Conservation (phyloP, 2,797 vertebrate genomes). For the Eupleurogrammus muticus region DNA sequence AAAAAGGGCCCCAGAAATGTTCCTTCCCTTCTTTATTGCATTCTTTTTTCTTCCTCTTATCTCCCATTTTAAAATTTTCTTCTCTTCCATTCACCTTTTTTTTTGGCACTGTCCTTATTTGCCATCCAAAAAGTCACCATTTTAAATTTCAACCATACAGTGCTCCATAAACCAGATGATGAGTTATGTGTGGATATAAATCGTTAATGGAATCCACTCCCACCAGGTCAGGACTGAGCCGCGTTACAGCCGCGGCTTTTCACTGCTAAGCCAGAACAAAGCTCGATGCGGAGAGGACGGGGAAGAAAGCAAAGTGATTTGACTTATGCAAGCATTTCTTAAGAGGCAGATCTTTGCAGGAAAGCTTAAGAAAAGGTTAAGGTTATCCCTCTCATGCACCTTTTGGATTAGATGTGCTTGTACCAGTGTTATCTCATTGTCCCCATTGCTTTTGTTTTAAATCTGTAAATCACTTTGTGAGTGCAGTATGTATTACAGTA, state of each 20-base stretch:
- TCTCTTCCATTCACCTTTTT: background rate
- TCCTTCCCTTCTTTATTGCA: slow-evolving; percentile 3
- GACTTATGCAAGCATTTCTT: slow-evolving; percentile 22
- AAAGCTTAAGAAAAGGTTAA: slow-evolving; percentile 37
- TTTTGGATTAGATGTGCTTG: slow-evolving; percentile 28
- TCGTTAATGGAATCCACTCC: slow-evolving; percentile 57
- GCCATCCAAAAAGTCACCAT: slow-evolving; percentile 13
- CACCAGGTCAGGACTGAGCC: slow-evolving; percentile 28
- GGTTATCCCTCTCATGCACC: background rate
- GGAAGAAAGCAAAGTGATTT: slow-evolving; percentile 48
- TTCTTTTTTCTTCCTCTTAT: slow-evolving; percentile 7
- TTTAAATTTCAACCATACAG: slow-evolving; percentile 26
- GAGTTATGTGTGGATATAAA: slow-evolving; percentile 50
- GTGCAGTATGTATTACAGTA: too few relatives aligned
- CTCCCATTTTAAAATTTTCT: background rate
- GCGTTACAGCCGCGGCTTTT: slow-evolving; percentile 24
- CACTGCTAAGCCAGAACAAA: slow-evolving; percentile 22
- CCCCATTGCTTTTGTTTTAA: slow-evolving; percentile 27
- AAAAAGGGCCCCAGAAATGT: slow-evolving; percentile 6
- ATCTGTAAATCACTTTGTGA: slow-evolving; percentile 21
- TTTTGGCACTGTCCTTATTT: slow-evolving; percentile 15
- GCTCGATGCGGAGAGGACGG: slow-evolving; percentile 17
- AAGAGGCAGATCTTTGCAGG: slow-evolving; percentile 37
- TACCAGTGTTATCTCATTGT: slow-evolving; percentile 23
- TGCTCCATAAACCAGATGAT: slow-evolving; percentile 37